Conservation (phyloP, 2,797 vertebrate genomes). For the Typhlichthys subterraneus region DNA sequence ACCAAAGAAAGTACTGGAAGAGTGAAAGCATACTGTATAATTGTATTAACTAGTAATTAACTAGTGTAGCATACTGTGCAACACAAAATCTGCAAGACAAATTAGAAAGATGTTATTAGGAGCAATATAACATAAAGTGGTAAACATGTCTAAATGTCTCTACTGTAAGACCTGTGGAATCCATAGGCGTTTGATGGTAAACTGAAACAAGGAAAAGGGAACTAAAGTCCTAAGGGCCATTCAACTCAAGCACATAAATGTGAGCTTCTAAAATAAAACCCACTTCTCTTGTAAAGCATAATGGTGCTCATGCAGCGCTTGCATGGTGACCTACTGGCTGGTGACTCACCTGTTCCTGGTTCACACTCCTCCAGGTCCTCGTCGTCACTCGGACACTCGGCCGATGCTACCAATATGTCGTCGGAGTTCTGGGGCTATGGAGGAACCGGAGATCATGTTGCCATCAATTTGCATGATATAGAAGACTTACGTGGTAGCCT, state of each 20-base stretch:
- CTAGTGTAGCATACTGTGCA: constrained; percentile 26
- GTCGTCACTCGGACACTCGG: constrained; percentile 94
- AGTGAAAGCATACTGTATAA: neutral
- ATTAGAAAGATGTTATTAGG: constrained; percentile 39
- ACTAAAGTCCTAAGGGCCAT: constrained; percentile 17
- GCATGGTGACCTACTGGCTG: neutral
- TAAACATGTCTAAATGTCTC: neutral
- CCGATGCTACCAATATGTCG: constrained; percentile 92
- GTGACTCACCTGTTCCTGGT: constrained; percentile 91
- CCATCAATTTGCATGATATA: constrained; percentile 7
- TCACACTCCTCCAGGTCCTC: constrained; percentile 96
- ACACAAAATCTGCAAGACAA: constrained; percentile 31
- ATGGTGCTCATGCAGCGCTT: neutral
- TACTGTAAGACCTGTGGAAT: neutral
- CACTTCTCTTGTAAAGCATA: neutral
- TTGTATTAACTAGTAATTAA: constrained; percentile 43
- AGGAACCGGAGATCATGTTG: constrained; percentile 12
- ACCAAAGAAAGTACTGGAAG: neutral
- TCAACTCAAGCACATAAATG: too few species aligned
- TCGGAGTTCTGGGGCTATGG: constrained; percentile 87
- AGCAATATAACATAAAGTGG: neutral
- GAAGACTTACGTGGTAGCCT: too few species aligned
- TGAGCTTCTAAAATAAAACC: too few species aligned
- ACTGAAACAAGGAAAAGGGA: constrained; percentile 8
- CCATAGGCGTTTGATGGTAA: neutral